Evolutionary conservation across 1,140 invertebrate genomes (phyloP).

Genomic region (Drosophila nikananu): DNA sequence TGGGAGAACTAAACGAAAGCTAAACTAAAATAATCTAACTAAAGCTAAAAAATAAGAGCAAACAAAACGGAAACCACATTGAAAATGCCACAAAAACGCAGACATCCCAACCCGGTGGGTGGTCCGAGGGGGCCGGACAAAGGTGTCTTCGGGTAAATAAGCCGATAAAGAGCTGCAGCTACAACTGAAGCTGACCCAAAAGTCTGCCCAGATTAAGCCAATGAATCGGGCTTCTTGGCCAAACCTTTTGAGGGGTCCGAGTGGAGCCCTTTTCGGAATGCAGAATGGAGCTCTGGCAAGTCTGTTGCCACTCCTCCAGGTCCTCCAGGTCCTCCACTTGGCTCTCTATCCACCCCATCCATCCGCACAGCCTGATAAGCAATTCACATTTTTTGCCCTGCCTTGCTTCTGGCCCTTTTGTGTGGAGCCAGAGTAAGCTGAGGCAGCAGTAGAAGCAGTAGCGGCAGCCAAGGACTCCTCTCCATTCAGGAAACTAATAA

Average conservation of each 20-base stretch:
- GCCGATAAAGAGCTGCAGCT: conserved; percentile 28
- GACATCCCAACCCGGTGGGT: neutral
- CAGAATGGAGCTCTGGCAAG: conserved; percentile 7
- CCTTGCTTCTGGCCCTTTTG: conserved; percentile 35
- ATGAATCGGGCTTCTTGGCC: conserved; percentile 32
- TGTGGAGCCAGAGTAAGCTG: conserved; percentile 21
- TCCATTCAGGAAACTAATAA: conserved; percentile 63
- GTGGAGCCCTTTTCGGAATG: neutral
- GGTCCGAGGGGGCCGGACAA: neutral
- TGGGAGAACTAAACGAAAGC: conserved; percentile 34
- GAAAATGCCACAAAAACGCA: conserved; percentile 30
- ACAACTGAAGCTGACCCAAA: conserved; percentile 11
- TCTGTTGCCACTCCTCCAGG: conserved; percentile 8
- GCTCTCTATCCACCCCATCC: conserved; percentile 15
- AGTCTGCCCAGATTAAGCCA: conserved; percentile 22
- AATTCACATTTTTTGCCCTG: conserved; percentile 13
- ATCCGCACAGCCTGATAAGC: conserved; percentile 6
- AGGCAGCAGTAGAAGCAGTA: neutral
- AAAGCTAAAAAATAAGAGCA: conserved; percentile 42
- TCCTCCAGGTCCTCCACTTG: conserved; percentile 26
- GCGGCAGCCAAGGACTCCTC: conserved; percentile 9
- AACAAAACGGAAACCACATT: conserved; percentile 61
- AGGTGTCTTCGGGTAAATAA: conserved; percentile 22
- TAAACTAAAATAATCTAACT: conserved; percentile 62
- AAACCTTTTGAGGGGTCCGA: neutral